These are phyloP conservation scores for Cavia porcellus DNA, from an alignment of 2,113 vertebrate species.

Conservation along the genomic window DNA sequence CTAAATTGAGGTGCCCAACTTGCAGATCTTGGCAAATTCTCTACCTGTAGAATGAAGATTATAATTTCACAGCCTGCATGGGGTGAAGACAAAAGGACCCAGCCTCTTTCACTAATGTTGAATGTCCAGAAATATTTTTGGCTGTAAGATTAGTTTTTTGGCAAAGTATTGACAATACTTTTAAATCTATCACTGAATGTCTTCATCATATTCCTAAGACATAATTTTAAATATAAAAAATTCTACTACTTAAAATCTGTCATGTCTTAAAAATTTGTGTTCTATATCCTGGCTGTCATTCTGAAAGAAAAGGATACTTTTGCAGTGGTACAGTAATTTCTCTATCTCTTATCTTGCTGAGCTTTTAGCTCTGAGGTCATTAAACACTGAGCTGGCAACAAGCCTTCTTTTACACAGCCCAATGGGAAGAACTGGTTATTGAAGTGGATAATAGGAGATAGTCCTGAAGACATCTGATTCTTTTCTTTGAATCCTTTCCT, in stretches of 20 bases:
- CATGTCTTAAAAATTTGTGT: background rate
- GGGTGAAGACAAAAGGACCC: background rate
- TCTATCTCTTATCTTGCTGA: constrained; percentile 55
- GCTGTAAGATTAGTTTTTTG: background rate
- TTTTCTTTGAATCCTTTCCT: background rate
- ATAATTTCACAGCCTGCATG: background rate
- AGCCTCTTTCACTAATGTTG: background rate
- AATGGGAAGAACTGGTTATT: constrained; percentile 16
- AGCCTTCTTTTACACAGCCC: constrained; percentile 44
- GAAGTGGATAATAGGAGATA: background rate
- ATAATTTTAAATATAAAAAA: background rate
- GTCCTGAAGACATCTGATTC: background rate
- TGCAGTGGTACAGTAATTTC: background rate
- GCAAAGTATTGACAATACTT: background rate
- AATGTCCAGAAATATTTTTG: background rate
- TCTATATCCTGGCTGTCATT: background rate
- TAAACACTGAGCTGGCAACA: background rate
- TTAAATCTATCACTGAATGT: background rate
- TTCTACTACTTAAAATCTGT: background rate
- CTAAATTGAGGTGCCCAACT: background rate
- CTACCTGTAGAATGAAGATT: background rate
- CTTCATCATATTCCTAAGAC: background rate
- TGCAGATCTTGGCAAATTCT: background rate
- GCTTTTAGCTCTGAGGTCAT: constrained; percentile 65
- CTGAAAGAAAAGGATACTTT: background rate